Evolutionary conservation across 2,888 invertebrate genomes (phyloP).

Genomic region (Epinotia demarniana): DNA sequence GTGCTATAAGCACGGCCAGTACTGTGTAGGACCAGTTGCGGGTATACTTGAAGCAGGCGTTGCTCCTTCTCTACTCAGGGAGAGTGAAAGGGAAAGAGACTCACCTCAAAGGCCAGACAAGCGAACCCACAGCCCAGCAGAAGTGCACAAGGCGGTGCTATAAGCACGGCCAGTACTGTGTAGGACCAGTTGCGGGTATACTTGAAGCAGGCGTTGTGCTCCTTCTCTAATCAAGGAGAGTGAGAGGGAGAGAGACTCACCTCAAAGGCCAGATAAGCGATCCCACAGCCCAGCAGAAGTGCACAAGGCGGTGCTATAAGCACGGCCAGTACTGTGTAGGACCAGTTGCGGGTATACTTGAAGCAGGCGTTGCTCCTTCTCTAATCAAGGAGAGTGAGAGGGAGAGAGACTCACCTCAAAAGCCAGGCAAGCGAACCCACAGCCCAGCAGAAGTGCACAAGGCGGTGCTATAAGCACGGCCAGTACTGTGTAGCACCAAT

Average conservation of each 20-base stretch:
- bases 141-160: slow-evolving; percentile 85
- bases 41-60: slow-evolving; percentile 86
- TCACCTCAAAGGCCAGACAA: slow-evolving; percentile 88
- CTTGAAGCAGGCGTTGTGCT: slow-evolving; percentile 86
- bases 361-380: slow-evolving; percentile 87
- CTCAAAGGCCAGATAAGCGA: slow-evolving; percentile 89
- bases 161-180: too few relatives aligned
- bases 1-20: slow-evolving; percentile 85
- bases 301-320: slow-evolving; percentile 88
- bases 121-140: slow-evolving; percentile 88
- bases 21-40: slow-evolving; percentile 88
- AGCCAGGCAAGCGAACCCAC: slow-evolving; percentile 88
- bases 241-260: slow-evolving; percentile 62
- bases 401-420: slow-evolving; percentile 83
- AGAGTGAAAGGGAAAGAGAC: background rate
- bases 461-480: slow-evolving; percentile 88
- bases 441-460: slow-evolving; percentile 87
- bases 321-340: slow-evolving; percentile 88
- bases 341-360: slow-evolving; percentile 86
- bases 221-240: slow-evolving; percentile 80
- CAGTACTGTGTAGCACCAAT: slow-evolving; percentile 88
- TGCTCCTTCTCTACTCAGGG: slow-evolving; percentile 85
- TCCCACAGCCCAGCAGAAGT: slow-evolving; percentile 86
- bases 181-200: slow-evolving; percentile 78
- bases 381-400: slow-evolving; percentile 80